Base-by-base conservation (phyloP, 2,113 vertebrate species). In the Brevimyrus niger region DNA sequence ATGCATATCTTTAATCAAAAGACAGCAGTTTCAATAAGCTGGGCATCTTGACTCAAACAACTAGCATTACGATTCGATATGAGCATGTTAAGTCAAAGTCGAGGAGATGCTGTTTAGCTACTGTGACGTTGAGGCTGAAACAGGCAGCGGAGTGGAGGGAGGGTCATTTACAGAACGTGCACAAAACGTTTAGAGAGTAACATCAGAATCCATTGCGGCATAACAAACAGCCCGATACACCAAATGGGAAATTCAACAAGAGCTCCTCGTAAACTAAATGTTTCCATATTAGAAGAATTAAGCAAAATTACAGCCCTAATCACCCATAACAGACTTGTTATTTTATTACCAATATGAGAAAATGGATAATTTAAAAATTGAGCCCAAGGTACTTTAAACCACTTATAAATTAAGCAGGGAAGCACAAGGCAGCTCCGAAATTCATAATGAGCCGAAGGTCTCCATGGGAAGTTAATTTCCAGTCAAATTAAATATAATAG, bases 401-500 rank as follows among this genome's bases (percentile, higher is more conserved):
- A 87, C 65, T 88, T 51, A 31, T 76, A n/a, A 69, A 35, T 88
- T 44, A 48, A 89, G 76, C 15, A 17, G 76, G 84, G 55, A 46
- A 84, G 50, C 38, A 89, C 19, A n/a, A 31, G 76, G 47, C 88
- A 83, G 48, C 47, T 55, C 76, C 10, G n/a, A 55, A 58, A 89
- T 55, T 46, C 31, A 53, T 38, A 82, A 88, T 13, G 69, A 88
- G 65, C 88, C 31, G 10, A 48, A 35, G 69, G 88, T 82, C 88
- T 83, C 76, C 88, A 27, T 21, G 50, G 50, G 31, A 55, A 58
- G 88, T 27, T 55, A 42, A 84, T 61, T 89, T 85, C 80, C 35
- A 53, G 88, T 89, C 80, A 89, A 61, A 89, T 84, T 85, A 89
- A 84, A 84, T 46, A 89, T 89, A 85, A 89, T 58, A 85, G 80